Evolutionary conservation across 2,888 invertebrate species (phyloP).

Genomic region (Eristalis pertinax): DNA sequence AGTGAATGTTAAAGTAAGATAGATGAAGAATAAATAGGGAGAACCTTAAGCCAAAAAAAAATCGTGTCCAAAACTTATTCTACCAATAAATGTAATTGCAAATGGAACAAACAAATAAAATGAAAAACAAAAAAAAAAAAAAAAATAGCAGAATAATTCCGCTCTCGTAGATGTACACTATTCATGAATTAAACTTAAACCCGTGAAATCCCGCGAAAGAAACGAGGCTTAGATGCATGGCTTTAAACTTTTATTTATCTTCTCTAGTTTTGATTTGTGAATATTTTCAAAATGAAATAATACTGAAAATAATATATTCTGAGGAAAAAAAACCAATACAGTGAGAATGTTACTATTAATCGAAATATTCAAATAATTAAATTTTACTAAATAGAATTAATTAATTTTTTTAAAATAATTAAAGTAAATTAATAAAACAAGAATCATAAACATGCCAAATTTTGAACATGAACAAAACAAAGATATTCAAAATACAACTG

Average conservation of each 20-base stretch:
- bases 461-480: constrained; percentile 37
- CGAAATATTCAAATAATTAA: constrained; percentile 65
- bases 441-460: constrained; percentile 59
- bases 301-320: constrained; percentile 25
- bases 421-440: constrained; percentile 45
- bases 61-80: not conserved
- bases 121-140: too few species aligned
- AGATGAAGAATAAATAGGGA: not conserved
- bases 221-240: constrained; percentile 16
- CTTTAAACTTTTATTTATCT: constrained; percentile 2
- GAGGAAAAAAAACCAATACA: constrained; percentile 57
- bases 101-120: constrained; percentile 27
- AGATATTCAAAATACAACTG: constrained; percentile 19
- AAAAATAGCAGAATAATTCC: constrained; percentile 52
- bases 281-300: constrained; percentile 11
- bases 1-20: not conserved
- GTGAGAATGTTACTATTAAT: constrained; percentile 66
- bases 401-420: constrained; percentile 53
- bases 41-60: not conserved
- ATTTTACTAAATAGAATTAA: constrained; percentile 65
- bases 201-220: constrained; percentile 6
- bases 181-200: constrained; percentile 17
- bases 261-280: constrained; percentile 45
- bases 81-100: constrained; percentile 11
- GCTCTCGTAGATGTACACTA: constrained; percentile 3